These are phyloP conservation scores for Meleagris gallopavo DNA, from an alignment of 2,113 vertebrate species.

Conservation along the genomic window DNA sequence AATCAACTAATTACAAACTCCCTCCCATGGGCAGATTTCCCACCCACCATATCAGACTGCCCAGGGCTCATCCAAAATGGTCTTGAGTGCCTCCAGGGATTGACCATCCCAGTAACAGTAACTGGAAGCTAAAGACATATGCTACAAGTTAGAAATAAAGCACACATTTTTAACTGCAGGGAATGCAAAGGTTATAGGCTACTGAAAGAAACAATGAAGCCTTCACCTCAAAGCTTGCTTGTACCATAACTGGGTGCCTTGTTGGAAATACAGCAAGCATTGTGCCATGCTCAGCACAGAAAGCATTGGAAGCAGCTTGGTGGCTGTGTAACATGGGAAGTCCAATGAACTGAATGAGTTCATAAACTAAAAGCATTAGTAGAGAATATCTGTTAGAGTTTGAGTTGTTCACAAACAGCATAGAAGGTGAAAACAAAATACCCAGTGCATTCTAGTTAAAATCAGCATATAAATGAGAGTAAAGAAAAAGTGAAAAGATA, in stretches of 20 bases:
- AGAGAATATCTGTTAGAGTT: neutral
- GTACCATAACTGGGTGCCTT: neutral
- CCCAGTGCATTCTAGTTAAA: neutral
- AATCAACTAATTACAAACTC: too few relatives aligned
- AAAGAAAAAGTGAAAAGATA: neutral
- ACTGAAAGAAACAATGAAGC: rapidly evolving
- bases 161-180: neutral
- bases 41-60: too few relatives aligned
- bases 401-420: neutral
- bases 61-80: too few relatives aligned
- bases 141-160: neutral
- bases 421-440: neutral
- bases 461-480: neutral
- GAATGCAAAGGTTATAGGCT: neutral
- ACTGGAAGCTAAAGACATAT: neutral
- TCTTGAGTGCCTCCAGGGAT: too few relatives aligned
- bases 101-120: neutral
- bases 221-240: neutral
- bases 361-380: neutral
- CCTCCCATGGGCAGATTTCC: too few relatives aligned
- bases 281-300: neutral
- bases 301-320: neutral
- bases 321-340: neutral
- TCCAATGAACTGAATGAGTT: neutral
- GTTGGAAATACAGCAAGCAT: neutral